A percentile compares a stretch with the other conserved stretches of the same genome.
phyloP scores from a whole-genome alignment of 1,140 invertebrate genomes.

The Penaeus indicus region DNA sequence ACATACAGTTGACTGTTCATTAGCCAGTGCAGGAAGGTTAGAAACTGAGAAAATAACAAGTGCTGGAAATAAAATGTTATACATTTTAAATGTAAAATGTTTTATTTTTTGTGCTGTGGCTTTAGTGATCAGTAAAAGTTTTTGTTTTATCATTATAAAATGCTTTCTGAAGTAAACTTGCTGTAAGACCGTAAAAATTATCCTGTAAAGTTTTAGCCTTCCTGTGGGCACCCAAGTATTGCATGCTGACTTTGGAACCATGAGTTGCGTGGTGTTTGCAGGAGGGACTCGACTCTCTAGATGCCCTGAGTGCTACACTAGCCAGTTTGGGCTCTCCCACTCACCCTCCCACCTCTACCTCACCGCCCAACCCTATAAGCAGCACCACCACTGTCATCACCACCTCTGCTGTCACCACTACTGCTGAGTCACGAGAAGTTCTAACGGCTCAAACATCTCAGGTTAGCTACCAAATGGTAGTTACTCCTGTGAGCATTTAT shows the following conservation, averaged over 20 bases:
- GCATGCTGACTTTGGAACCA: conserved; percentile 52
- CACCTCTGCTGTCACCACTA: conserved; percentile 57
- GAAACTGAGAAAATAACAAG: no score
- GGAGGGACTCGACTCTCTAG: conserved; percentile 60
- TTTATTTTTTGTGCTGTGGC: no score
- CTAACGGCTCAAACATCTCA: conserved; percentile 59
- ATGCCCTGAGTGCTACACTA: conserved; percentile 59
- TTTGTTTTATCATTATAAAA: no score
- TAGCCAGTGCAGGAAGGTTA: no score
- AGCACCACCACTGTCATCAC: conserved; percentile 50
- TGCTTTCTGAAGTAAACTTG: no score
- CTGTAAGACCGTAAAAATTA: no score
- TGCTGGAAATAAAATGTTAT: no score
- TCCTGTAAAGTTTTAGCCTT: conserved; percentile 26
- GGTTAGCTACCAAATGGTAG: conserved; percentile 58
- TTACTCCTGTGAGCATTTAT: conserved; percentile 42
- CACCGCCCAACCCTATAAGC: conserved; percentile 42
- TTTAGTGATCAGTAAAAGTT: no score
- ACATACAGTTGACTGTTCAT: no score
- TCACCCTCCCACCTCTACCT: conserved; percentile 54
- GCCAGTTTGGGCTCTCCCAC: conserved; percentile 60
- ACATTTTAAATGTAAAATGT: no score
- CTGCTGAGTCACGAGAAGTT: conserved; percentile 56
- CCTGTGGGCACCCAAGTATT: conserved; percentile 22
- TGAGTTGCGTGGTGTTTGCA: conserved; percentile 57